Conservation (phyloP, 2,797 vertebrate genomes). For the Rhynchonycteris naso region DNA sequence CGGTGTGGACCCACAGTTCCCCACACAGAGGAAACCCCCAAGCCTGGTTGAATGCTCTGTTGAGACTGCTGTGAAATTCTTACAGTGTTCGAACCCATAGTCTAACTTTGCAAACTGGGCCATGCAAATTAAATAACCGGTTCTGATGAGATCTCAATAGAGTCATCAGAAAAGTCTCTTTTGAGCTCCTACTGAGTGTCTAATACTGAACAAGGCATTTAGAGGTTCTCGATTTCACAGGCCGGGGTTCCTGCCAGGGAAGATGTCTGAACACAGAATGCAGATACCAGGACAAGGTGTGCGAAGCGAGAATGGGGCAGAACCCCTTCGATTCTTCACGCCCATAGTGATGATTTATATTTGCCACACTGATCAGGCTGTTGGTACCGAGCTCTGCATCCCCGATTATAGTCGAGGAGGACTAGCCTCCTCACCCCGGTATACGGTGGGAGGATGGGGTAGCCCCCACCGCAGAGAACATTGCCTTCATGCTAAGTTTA, state of each 20-base stretch:
- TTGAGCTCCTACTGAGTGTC: neutral
- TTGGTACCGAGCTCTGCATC: neutral
- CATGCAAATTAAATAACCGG: fast-evolving
- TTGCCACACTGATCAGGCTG: neutral
- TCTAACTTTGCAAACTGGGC: neutral
- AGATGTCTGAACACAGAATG: neutral
- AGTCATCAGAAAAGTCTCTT: neutral
- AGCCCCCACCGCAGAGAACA: neutral
- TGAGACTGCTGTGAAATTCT: neutral
- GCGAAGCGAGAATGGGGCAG: neutral
- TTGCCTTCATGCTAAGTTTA: neutral
- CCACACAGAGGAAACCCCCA: fast-evolving
- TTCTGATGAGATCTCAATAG: neutral
- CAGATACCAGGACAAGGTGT: neutral
- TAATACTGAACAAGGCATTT: neutral
- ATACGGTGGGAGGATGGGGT: neutral
- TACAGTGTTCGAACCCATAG: neutral
- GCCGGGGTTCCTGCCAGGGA: neutral
- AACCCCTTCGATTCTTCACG: fast-evolving
- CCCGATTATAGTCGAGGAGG: fast-evolving
- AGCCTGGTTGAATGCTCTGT: neutral
- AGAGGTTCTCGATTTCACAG: neutral
- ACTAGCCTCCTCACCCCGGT: neutral
- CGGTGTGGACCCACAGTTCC: too few species aligned
- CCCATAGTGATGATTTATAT: neutral